Conservation (phyloP, 2,113 vertebrate species). For the Aptenodytes forsteri region DNA sequence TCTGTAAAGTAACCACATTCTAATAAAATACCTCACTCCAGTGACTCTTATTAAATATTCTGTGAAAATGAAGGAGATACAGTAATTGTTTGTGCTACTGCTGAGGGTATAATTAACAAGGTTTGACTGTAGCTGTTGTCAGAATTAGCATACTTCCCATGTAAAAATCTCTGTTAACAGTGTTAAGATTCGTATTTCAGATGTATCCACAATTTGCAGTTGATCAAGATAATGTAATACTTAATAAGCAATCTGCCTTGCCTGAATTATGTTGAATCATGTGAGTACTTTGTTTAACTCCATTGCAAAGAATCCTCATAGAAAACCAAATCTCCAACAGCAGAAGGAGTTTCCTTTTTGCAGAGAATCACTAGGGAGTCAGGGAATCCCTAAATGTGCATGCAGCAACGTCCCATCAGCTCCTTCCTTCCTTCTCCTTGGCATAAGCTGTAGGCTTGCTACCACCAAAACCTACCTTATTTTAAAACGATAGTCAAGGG, state of each 20-base stretch:
- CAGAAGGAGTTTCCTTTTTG: neutral
- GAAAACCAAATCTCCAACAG: neutral
- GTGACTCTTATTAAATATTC: neutral
- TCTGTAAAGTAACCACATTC: neutral
- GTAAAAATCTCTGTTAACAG: neutral
- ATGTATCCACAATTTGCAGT: neutral
- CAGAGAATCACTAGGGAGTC: neutral
- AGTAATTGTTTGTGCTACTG: constrained; percentile 45
- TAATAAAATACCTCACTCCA: constrained; percentile 20
- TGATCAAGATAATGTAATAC: neutral
- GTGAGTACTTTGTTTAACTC: neutral
- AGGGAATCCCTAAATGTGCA: neutral
- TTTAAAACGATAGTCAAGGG: neutral
- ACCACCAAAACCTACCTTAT: neutral
- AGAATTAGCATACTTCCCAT: neutral
- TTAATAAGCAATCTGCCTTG: neutral
- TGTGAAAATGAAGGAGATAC: neutral
- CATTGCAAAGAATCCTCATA: neutral
- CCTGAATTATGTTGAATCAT: neutral
- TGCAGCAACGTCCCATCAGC: neutral
- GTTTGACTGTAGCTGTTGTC: neutral
- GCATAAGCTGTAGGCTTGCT: neutral
- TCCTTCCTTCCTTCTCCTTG: neutral
- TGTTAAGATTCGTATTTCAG: neutral
- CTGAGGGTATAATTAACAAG: constrained; percentile 25